Percentiles rank a stretch among this genome's conserved stretches.
Evolutionary conservation across 2,113 vertebrate genomes (phyloP).

Genomic region (Leuciscus idus): DNA sequence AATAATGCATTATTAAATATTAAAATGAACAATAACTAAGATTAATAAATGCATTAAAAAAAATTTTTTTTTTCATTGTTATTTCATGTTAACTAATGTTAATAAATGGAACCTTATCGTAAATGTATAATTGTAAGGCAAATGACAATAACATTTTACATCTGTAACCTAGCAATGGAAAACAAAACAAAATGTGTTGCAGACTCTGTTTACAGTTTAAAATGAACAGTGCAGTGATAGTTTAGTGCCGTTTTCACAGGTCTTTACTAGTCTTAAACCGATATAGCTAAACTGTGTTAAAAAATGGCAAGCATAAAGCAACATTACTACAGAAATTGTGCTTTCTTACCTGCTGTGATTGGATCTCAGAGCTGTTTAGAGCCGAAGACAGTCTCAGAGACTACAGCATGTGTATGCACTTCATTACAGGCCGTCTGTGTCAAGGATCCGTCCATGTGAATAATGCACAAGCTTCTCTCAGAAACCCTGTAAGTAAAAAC

Average conservation of each 20-base stretch:
- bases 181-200: neutral
- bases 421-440: neutral
- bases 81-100: neutral
- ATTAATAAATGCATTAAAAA: neutral
- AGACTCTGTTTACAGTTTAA: neutral
- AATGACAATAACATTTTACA: neutral
- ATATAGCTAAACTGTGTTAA: neutral
- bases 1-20: neutral
- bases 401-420: neutral
- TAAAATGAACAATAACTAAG: neutral
- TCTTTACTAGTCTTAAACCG: neutral
- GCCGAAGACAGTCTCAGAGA: neutral
- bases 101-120: neutral
- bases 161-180: slow-evolving; percentile 8
- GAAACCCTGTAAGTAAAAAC: slow-evolving; percentile 50
- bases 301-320: neutral
- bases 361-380: neutral
- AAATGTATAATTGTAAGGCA: neutral
- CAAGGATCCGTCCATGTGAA: slow-evolving; percentile 47
- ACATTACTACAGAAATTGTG: neutral
- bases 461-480: slow-evolving; percentile 50
- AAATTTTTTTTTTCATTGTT: neutral
- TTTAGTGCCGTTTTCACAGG: neutral
- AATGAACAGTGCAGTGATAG: neutral
- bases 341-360: slow-evolving; percentile 48